Base-by-base conservation (phyloP, 2,797 vertebrate species). In the Coilia nasus region DNA sequence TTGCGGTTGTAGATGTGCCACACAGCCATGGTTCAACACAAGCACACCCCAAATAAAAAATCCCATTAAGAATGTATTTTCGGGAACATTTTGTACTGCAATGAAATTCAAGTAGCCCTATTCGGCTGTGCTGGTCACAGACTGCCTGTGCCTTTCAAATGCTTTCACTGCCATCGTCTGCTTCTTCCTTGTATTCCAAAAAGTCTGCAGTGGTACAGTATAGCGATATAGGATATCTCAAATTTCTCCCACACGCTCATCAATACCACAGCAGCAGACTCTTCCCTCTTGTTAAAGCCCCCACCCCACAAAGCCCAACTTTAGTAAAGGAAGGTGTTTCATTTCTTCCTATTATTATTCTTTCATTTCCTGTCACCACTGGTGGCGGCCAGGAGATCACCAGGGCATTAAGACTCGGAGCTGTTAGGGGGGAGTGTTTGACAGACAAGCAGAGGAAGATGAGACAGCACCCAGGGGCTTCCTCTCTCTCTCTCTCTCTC, bases 321-420 rank as follows among this genome's bases (percentile, higher is more conserved):
- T 78, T 78, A 78, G 71, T 44, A 31, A n/a, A 17, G 31, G 71
- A 25, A 78, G 71, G 35, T 78, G 71, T 71, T 71, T 71, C 64
- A 71, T 71, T 71, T 71, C 62, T 25, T 71, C 64, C 6, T 31
- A 71, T 71, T 71, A 71, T 71, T 31, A 71, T 31, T 71, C 64
- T 5, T 35, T 71, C 64, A 71, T 71, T 71, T 78, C 35, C 71
- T 78, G 71, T 19, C 35, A 17, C 31, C 7, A 54, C 35, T 1
- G 28, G 67, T 19, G 10, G 31, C 44, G 71, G 31, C 71, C 35
- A 41, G 35, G 71, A 31, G 64, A 71, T 78, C 71, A 44, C 35
- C 17, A 41, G 71, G 71, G 31, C 31, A 78, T 78, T 78, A 44
- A 6, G 31, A 78, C 31, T 78, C 14, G 35, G 71, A 78, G 35